Percentiles rank a stretch among this genome's conserved stretches.
Conservation (phyloP, 2,888 invertebrate species). For the Erebia aethiops region DNA sequence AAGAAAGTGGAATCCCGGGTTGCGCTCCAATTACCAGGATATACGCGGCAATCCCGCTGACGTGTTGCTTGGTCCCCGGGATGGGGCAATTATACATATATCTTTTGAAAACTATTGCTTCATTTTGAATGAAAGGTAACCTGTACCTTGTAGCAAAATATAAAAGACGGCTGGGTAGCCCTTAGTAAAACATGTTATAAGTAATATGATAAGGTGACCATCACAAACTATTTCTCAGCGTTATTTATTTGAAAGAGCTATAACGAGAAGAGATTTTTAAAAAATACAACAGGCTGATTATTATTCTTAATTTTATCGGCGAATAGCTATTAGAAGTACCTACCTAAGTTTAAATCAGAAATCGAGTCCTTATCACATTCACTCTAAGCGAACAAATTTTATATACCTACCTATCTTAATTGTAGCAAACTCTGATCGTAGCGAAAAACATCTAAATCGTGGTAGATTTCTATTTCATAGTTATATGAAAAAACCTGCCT, state of each 20-base stretch:
- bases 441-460: neutral
- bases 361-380: too few relatives aligned
- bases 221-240: too few relatives aligned
- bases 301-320: too few relatives aligned
- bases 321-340: too few relatives aligned
- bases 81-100: slow-evolving; percentile 74
- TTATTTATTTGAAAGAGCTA: too few relatives aligned
- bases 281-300: too few relatives aligned
- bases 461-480: neutral
- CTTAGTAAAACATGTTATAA: neutral
- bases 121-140: slow-evolving; percentile 45
- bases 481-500: neutral
- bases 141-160: neutral
- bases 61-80: slow-evolving; percentile 70
- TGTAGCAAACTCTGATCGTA: neutral
- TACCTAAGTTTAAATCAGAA: too few relatives aligned
- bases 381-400: too few relatives aligned
- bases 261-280: too few relatives aligned
- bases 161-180: neutral
- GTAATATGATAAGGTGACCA: neutral
- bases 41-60: slow-evolving; percentile 80
- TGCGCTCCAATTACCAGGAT: slow-evolving; percentile 82
- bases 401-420: too few relatives aligned
- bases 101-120: slow-evolving; percentile 60
- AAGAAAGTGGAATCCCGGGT: slow-evolving; percentile 82